These are phyloP conservation scores for Temnothorax longispinosus DNA, from an alignment of 1,140 invertebrate genomes.

Conservation along the genomic window DNA sequence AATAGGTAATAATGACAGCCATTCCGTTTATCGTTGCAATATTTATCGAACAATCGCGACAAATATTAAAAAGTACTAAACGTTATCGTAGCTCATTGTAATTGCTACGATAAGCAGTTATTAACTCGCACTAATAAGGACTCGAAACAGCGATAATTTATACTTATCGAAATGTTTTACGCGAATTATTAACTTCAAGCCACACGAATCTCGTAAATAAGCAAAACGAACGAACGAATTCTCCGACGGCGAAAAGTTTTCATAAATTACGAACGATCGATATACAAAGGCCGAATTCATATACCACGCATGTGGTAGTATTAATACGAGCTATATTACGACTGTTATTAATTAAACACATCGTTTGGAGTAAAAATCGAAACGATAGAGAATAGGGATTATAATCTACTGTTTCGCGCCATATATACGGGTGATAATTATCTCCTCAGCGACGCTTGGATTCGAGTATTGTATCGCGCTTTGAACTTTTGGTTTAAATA, in stretches of 20 bases:
- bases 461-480: neutral
- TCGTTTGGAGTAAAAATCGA: neutral
- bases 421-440: neutral
- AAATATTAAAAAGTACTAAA: neutral
- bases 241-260: neutral
- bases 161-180: neutral
- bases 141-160: neutral
- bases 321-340: neutral
- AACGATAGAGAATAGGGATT: conserved; percentile 1
- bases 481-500: conserved; percentile 8
- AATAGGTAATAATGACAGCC: neutral
- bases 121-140: neutral
- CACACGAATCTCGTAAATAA: neutral
- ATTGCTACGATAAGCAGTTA: neutral
- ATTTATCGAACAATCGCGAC: neutral
- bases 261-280: neutral
- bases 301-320: neutral
- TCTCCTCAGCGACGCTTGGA: neutral
- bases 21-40: neutral
- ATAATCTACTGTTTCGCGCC: neutral
- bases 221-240: neutral
- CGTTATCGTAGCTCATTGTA: neutral
- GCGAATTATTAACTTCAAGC: neutral
- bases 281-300: neutral
- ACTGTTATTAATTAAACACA: neutral